Evolutionary conservation across 53 echinoderm and acorn worm species (phyloP).

Genomic region (Astropecten irregularis): DNA sequence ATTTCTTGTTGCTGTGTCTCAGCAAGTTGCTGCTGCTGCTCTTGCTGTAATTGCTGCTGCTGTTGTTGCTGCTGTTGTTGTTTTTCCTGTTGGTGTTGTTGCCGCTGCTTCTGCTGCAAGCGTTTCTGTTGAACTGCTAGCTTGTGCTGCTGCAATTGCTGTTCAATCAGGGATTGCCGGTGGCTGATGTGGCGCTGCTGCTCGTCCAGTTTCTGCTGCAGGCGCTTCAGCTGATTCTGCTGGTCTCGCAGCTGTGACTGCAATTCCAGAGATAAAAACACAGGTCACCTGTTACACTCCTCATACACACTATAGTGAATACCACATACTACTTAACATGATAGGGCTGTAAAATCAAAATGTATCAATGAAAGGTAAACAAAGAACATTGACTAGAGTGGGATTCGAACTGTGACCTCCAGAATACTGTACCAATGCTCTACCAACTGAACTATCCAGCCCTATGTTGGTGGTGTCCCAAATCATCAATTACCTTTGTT

Average conservation of each 20-base stretch:
- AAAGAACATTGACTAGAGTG: no score
- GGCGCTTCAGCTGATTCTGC: constrained; percentile 75
- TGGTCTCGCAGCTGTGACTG: constrained; percentile 90
- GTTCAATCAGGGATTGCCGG: constrained; percentile 79
- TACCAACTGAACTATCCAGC: no score
- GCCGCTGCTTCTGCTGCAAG: constrained; percentile 48
- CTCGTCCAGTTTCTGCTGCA: constrained; percentile 82
- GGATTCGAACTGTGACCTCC: no score
- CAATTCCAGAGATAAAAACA: neutral
- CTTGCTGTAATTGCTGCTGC: constrained; percentile 51
- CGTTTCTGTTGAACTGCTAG: constrained; percentile 60
- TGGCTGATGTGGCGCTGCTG: constrained; percentile 79
- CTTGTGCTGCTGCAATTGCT: constrained; percentile 70
- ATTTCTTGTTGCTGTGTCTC: no score
- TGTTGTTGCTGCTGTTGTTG: constrained; percentile 39
- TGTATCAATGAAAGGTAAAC: no score
- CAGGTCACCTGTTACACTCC: no score
- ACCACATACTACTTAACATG: neutral
- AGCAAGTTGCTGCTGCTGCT: constrained; percentile 41
- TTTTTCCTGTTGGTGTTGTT: constrained; percentile 24
- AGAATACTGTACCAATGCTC: no score
- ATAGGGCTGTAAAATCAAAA: no score
- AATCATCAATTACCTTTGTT: no score
- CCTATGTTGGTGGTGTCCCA: no score
- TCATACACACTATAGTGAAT: neutral